Evolutionary conservation across 2,113 vertebrate genomes (phyloP), one percentile per base, ranked within the genome.

Genomic region (Sorex araneus): DNA sequence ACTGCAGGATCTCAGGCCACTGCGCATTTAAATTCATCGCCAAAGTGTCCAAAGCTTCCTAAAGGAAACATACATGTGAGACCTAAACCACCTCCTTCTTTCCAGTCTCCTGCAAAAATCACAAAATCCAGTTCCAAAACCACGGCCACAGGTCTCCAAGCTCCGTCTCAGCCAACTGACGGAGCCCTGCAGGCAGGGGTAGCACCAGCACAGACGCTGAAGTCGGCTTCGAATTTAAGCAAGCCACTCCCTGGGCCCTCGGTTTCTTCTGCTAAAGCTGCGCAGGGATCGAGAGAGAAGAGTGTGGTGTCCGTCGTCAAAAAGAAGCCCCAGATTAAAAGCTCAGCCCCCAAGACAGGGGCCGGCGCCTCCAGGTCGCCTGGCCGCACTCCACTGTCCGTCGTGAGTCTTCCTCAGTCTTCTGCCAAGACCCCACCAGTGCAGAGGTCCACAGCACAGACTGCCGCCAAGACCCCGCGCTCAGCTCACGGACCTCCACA

Each of bases 401-500:
- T 97, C 40, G 96, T 98, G 80, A 98, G 97, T 78, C 95, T 98
- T 91, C 98, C 97, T 70, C 98, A 98, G 95, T 98, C 98, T 95
- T 94, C 97, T 27, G 86, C 97, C 34, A 94, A 95, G 95, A 84
- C 23, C 0, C 95, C 96, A 76, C 90, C 40, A 60, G 67, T 25
- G 16, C 95, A 87, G 27, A 98, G 96, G 67, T 23, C 57, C 6
- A 95, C 96, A 60, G 81, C 25, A 0, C 94, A 97, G n/a, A 45
- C 87, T 43, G 2, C 95, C 2, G 5, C 84, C 0, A 94, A 94
- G 96, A 93, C 71, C 75, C 97, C 96, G 18, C 76, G 60, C 30
- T 67, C 93, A 3, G 92, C 94, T 54, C 96, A 96, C 96, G 81
- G 70, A 25, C 16, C 91, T 87, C 80, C 90, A n/a, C 9, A 93